Conservation (phyloP, 2,888 invertebrate species). For the Drosophila percnosoma region DNA sequence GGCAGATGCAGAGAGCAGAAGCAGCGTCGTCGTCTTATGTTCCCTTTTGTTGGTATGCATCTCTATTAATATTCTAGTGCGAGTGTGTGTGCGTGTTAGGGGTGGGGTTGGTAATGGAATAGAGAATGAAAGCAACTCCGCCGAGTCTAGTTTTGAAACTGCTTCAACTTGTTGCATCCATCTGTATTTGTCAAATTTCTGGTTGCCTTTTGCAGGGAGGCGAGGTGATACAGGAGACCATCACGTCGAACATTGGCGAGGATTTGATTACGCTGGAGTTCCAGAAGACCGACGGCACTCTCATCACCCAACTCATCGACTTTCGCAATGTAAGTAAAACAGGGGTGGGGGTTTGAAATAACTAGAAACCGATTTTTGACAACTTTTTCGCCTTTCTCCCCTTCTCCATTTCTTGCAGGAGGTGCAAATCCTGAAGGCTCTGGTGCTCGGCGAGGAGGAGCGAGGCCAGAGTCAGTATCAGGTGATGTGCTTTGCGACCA, state of each 20-base stretch:
- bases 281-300: slow-evolving; percentile 95
- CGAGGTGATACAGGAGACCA: slow-evolving; percentile 96
- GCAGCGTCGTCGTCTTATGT: slow-evolving; percentile 25
- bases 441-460: slow-evolving; percentile 96
- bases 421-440: slow-evolving; percentile 94
- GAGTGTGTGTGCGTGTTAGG: neutral
- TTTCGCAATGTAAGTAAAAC: slow-evolving; percentile 93
- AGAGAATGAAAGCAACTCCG: neutral
- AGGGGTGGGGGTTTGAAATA: neutral
- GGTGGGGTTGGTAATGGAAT: rapidly evolving
- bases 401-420: slow-evolving; percentile 87
- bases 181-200: neutral
- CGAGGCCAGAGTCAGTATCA: slow-evolving; percentile 95
- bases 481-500: slow-evolving; percentile 95
- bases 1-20: neutral
- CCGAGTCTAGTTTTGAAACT: slow-evolving; percentile 18
- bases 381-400: neutral
- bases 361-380: neutral
- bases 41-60: slow-evolving; percentile 36
- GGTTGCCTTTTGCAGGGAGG: slow-evolving; percentile 89
- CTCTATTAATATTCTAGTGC: slow-evolving; percentile 69
- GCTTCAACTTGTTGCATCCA: slow-evolving; percentile 62
- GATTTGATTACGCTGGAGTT: slow-evolving; percentile 96
- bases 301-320: slow-evolving; percentile 96
- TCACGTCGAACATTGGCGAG: slow-evolving; percentile 95